Base-by-base conservation (phyloP, 1,140 invertebrate genomes). In the Aethina tumida region DNA sequence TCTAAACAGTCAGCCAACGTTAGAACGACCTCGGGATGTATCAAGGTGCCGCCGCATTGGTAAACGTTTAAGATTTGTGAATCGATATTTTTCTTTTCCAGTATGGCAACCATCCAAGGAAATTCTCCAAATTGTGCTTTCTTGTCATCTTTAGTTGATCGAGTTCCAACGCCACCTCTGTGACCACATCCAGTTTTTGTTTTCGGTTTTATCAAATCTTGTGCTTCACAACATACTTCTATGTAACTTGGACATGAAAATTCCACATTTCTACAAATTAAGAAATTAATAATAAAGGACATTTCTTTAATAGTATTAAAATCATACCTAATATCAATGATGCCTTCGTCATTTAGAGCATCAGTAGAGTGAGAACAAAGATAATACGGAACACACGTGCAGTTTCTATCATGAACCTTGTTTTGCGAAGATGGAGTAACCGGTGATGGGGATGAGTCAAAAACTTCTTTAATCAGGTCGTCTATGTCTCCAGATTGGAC, bases 101-200 rank as follows among this genome's bases (percentile, higher is more conserved):
- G 60, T 30, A 90, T 68, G 0, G 83, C 84, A 0, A 83, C 75
- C 81, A 85, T 86, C 84, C 84, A 88, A 0, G 84, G 83, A 58
- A 86, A 88, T 57, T 85, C 81, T 2, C 69, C 77, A 42, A 77
- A 79, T 49, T 79, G 72, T 0, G 77, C 64, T 49, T 79, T 28
- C 24, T 70, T 67, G 28, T 79, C 63, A 5, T 66, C 58, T 0
- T n/a, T n/a, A n/a, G 70, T 77, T 35, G 83, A 82, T 7, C 77
- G 58, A 45, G 78, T 76, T 15, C 78, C 75, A 5, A 82, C 64
- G n/a, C 79, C 79, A 0, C 73, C 65, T 1, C 66, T 53, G 47
- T 79, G 70, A 3, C 80, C 81, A 46, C 81, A 83, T 2, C n/a
- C n/a, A n/a, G 37, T 52, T 5, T 43, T 24, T 18, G 53, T 50